Evolutionary conservation across 2,888 invertebrate species (phyloP), one percentile per base, ranked within the genome.

Genomic region (Lacanobia oleracea): DNA sequence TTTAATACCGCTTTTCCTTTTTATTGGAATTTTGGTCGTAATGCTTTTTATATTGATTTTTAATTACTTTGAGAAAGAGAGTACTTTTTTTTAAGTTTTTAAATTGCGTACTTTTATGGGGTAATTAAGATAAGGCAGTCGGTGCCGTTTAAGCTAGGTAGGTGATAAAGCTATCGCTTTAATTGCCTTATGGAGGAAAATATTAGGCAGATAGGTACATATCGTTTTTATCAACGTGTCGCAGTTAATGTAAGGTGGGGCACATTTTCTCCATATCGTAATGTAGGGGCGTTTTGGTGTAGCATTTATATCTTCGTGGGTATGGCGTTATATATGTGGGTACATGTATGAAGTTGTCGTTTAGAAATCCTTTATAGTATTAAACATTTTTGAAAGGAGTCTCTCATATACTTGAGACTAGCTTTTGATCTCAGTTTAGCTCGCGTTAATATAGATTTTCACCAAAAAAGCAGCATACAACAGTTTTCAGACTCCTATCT

Each of bases 31-130:
- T 77, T 56, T 21, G 63, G 50, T 61, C 70, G 72, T 81, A 83
- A 83, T 72, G 70, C 12, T 77, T 77, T 77, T 72, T 81, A 72
- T 75, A 81, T 84, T 70, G 82, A 82, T 79, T 79, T 82, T 76
- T 78, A 83, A 78, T 81, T 84, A 78, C 69, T 76, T 60, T 48
- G 27, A 43, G 57, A 70, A 72, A 50, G 54, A 45, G 27, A 60
- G 23, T 54, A 23, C 78, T 73, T 76, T 75, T 69, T 68, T 54
- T 67, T 57, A 45, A 60, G 57, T 64, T 51, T 62, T 59, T 60
- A 64, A 78, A 70, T 83, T 54, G 73, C 62, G 75, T 63, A 68
- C 50, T 61, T 83, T 82, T 79, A 84, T 82, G 69, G 75, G 59
- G 71, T 84, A 62, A 65, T 83, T 84, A 70, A 83, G 85, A 82